Percentiles rank a stretch among this genome's conserved stretches.
phyloP scores from a whole-genome alignment of 2,888 invertebrate species.

The Furcula furcula region DNA sequence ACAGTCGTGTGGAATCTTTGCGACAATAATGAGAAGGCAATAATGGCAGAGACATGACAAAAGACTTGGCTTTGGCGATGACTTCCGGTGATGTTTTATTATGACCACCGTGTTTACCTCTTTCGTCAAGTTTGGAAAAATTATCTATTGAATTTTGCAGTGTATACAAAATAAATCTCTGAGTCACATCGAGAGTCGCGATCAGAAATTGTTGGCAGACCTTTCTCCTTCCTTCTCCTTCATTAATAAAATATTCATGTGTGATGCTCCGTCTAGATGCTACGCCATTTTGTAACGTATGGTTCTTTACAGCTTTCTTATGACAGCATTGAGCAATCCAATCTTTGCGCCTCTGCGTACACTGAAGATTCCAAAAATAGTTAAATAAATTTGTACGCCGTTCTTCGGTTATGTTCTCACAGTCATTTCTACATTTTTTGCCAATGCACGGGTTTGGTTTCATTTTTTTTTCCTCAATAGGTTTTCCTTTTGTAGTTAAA shows the following conservation, averaged over 20 bases:
- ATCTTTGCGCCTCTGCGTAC: background rate
- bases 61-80: background rate
- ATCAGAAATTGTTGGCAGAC: constrained; percentile 6
- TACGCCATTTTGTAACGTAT: background rate
- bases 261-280: background rate
- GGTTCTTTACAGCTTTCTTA: background rate
- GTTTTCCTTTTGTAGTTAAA: background rate
- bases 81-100: background rate
- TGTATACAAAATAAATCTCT: constrained; percentile 2
- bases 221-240: constrained; percentile 6
- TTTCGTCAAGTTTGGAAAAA: background rate
- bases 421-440: background rate
- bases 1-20: constrained; percentile 1
- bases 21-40: constrained; percentile 1
- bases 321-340: background rate
- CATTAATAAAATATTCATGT: constrained; percentile 6
- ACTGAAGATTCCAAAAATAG: background rate
- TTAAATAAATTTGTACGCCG: background rate
- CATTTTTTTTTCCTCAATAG: background rate
- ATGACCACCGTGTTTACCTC: background rate
- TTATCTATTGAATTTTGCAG: background rate
- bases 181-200: too few species aligned
- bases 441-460: constrained; percentile 2
- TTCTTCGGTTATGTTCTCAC: background rate
- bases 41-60: constrained; percentile 1